phyloP scores from a whole-genome alignment of 2,888 invertebrate genomes.

The Diaperis boleti region DNA sequence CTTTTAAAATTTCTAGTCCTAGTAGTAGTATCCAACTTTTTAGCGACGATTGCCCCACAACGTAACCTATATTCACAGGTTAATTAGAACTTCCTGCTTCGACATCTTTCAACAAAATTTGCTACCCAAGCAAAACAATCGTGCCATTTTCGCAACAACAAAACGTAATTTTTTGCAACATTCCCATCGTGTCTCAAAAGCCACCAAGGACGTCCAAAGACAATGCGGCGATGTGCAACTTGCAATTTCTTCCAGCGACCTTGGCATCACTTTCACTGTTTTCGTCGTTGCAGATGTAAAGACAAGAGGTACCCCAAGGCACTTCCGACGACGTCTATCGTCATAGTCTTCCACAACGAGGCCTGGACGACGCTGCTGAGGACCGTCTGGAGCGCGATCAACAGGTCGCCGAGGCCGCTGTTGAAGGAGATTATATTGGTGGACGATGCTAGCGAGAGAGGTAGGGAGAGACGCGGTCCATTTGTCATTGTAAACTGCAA shows the following conservation, averaged over 20 bases:
- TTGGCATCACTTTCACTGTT: conserved; percentile 17
- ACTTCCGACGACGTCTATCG: conserved; percentile 94
- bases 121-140: too few relatives aligned
- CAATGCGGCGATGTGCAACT: conserved; percentile 27
- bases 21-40: too few relatives aligned
- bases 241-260: conserved; percentile 16
- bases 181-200: conserved; percentile 2
- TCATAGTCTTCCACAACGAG: conserved; percentile 99
- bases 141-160: not conserved
- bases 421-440: conserved; percentile 96
- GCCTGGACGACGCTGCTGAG: conserved; percentile 97
- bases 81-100: too few relatives aligned
- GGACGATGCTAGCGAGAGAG: conserved; percentile 97
- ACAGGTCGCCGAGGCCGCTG: conserved; percentile 88
- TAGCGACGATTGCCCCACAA: too few relatives aligned
- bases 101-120: too few relatives aligned
- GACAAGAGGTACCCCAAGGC: conserved; percentile 81
- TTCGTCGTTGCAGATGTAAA: conserved; percentile 78
- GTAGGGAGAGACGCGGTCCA: too few relatives aligned
- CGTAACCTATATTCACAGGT: too few relatives aligned
- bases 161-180: conserved; percentile 1
- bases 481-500: too few relatives aligned
- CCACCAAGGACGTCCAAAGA: conserved; percentile 18
- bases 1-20: too few relatives aligned
- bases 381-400: conserved; percentile 97